These are phyloP conservation scores for Linepithema humile DNA, from an alignment of 1,140 invertebrate genomes.

Conservation along the genomic window DNA sequence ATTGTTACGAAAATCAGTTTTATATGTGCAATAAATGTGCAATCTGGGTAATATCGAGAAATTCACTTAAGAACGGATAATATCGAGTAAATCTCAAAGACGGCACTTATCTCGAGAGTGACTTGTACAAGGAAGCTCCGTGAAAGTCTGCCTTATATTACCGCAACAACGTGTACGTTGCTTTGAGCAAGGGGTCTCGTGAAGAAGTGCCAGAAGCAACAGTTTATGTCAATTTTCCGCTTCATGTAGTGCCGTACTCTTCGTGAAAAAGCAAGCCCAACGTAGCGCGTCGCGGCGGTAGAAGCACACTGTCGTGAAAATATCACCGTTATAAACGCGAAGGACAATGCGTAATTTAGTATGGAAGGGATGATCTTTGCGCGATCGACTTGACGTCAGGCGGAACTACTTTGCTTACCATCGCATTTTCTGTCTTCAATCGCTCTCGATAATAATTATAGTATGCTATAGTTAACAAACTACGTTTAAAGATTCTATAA, in stretches of 20 bases:
- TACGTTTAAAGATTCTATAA: too few species aligned
- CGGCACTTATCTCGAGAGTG: slow-evolving; percentile 44
- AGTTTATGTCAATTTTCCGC: slow-evolving; percentile 61
- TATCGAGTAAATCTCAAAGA: slow-evolving; percentile 51
- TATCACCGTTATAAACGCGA: slow-evolving; percentile 61
- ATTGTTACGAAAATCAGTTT: neutral
- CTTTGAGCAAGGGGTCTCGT: slow-evolving; percentile 34
- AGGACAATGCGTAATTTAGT: slow-evolving; percentile 60
- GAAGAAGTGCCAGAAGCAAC: slow-evolving; percentile 55
- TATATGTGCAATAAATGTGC: neutral
- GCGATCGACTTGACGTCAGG: slow-evolving; percentile 11
- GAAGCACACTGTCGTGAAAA: slow-evolving; percentile 28
- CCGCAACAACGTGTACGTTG: slow-evolving; percentile 23
- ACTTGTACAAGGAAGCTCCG: slow-evolving; percentile 29
- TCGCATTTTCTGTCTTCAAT: neutral
- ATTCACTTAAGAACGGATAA: slow-evolving; percentile 31
- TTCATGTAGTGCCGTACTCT: slow-evolving; percentile 37
- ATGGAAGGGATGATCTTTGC: slow-evolving; percentile 46
- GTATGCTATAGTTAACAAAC: too few species aligned
- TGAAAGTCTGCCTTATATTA: slow-evolving; percentile 40
- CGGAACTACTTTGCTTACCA: neutral
- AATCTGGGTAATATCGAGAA: slow-evolving; percentile 30
- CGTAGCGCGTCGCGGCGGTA: neutral
- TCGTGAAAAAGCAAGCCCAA: slow-evolving; percentile 37
- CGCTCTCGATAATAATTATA: neutral